phyloP scores from a whole-genome alignment of 2,797 vertebrate genomes.

The Phyllotis vaccarum region DNA sequence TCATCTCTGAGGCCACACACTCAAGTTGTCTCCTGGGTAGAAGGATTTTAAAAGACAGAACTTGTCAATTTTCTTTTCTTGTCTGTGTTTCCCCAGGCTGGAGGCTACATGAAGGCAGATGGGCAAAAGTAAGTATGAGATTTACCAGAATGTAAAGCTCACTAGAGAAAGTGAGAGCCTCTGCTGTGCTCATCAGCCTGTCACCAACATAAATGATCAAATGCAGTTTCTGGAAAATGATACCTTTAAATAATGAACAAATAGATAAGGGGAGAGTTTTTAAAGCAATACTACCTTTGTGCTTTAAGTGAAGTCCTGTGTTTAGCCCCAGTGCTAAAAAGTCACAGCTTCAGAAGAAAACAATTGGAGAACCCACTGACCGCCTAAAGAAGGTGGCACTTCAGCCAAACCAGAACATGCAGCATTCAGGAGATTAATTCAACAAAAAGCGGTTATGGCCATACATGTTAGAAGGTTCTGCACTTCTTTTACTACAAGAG shows the following conservation, averaged over 20 bases:
- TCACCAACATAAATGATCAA: constrained; percentile 18
- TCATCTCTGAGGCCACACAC: not conserved
- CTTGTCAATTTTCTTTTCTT: not conserved
- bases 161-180: not conserved
- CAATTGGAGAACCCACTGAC: not conserved
- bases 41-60: constrained; percentile 57
- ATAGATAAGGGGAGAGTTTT: constrained; percentile 30
- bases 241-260: constrained; percentile 48
- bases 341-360: not conserved
- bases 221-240: constrained; percentile 48
- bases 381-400: not conserved
- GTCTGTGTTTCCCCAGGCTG: not conserved
- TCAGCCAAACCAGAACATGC: constrained; percentile 59
- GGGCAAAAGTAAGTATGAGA: not conserved
- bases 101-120: not conserved
- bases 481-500: constrained; percentile 52
- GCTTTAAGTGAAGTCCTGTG: constrained; percentile 51
- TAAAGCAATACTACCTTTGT: constrained; percentile 61
- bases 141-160: not conserved
- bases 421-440: constrained; percentile 56
- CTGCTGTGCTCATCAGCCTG: not conserved
- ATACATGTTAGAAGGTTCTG: constrained; percentile 63
- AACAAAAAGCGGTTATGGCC: constrained; percentile 54
- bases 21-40: not conserved
- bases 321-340: constrained; percentile 56